These are phyloP conservation scores for Rhinoraja longicauda DNA, from an alignment of 2,797 vertebrate genomes.

Conservation along the genomic window DNA sequence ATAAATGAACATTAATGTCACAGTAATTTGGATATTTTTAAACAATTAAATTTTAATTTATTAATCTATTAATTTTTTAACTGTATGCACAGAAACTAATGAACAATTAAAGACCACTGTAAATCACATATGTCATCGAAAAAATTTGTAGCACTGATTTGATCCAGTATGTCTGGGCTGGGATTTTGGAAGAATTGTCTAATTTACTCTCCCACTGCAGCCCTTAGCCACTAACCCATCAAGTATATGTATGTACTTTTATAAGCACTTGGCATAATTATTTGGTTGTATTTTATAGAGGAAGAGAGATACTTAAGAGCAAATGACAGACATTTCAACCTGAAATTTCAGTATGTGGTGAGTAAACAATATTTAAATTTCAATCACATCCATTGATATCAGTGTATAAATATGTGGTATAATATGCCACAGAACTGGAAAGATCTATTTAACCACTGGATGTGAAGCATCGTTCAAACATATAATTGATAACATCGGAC, in stretches of 20 bases:
- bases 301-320: conserved; percentile 72
- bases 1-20: no score
- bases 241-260: not conserved
- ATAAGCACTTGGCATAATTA: not conserved
- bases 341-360: conserved; percentile 75
- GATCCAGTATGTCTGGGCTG: not conserved
- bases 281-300: conserved; percentile 55
- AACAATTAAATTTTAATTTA: not conserved
- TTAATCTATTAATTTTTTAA: not conserved
- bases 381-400: not conserved
- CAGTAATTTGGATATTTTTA: not conserved
- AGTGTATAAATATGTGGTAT: not conserved
- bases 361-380: conserved; percentile 50
- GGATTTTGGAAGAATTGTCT: not conserved
- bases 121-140: not conserved
- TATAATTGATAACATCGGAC: not conserved
- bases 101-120: not conserved
- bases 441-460: not conserved
- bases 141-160: not conserved
- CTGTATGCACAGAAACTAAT: not conserved
- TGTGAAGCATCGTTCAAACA: not conserved
- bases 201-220: not conserved
- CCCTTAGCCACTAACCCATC: not conserved
- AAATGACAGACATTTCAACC: conserved; percentile 77
- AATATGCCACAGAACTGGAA: not conserved